Percentiles rank a stretch among this genome's conserved stretches.
Evolutionary conservation across 2,888 invertebrate genomes (phyloP).

Genomic region (Acleris literana): DNA sequence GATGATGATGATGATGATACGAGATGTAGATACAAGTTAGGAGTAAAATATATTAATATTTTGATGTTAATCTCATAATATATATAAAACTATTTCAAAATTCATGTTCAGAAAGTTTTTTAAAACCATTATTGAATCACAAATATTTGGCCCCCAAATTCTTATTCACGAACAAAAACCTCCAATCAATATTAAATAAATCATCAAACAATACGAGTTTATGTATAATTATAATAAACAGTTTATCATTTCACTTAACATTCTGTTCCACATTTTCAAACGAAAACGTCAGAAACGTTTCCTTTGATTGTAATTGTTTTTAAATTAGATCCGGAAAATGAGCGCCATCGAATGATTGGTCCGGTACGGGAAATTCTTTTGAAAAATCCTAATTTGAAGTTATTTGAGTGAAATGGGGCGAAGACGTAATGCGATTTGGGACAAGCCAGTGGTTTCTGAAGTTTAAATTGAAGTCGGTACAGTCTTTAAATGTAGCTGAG

Average conservation of each 20-base stretch:
- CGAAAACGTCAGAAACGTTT: conserved; percentile 6
- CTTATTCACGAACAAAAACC: too few species aligned
- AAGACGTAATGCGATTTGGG: conserved; percentile 13
- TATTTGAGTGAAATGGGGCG: conserved; percentile 7
- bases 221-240: background rate
- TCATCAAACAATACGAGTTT: too few species aligned
- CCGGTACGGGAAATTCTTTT: conserved; percentile 4
- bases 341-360: conserved; percentile 10
- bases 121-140: too few species aligned
- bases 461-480: conserved; percentile 3
- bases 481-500: background rate
- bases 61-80: too few species aligned
- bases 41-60: too few species aligned
- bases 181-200: too few species aligned
- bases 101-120: too few species aligned
- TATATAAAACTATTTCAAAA: too few species aligned
- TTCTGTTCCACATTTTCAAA: background rate
- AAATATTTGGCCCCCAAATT: too few species aligned
- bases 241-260: background rate
- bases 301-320: conserved; percentile 33
- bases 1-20: too few species aligned
- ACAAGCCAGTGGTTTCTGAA: conserved; percentile 2
- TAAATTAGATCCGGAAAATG: conserved; percentile 9
- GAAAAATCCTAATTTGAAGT: conserved; percentile 5
- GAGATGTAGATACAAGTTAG: too few species aligned